These are phyloP conservation scores for Morelia viridis DNA, from an alignment of 2,797 vertebrate genomes.

Conservation along the genomic window DNA sequence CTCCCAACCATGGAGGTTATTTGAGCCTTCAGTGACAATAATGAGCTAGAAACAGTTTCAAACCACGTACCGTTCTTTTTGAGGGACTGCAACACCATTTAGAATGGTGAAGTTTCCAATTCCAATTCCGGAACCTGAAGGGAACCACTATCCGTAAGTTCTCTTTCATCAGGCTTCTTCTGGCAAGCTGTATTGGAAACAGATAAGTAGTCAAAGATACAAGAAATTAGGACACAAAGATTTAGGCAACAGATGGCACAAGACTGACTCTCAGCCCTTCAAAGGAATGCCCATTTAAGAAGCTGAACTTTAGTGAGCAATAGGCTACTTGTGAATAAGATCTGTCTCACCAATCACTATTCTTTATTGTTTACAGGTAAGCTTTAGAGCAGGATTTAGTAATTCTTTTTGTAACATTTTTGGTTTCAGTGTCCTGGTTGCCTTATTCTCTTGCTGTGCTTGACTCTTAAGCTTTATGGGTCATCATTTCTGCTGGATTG, in stretches of 20 bases:
- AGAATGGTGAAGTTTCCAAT: background rate
- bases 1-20: background rate
- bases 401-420: background rate
- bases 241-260: background rate
- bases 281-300: background rate
- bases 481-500: background rate
- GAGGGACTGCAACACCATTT: background rate
- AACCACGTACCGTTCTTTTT: background rate
- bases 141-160: background rate
- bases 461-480: background rate
- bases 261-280: background rate
- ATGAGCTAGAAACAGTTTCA: background rate
- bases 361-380: background rate
- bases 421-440: background rate
- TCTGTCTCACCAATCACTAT: background rate
- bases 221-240: background rate
- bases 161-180: too few species aligned
- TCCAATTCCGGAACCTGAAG: background rate
- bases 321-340: background rate
- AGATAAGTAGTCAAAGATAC: background rate
- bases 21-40: background rate
- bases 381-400: background rate
- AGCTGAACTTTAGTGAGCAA: background rate
- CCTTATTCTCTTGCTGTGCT: background rate
- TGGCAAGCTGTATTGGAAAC: background rate